Evolutionary conservation across 2,797 vertebrate genomes (phyloP).

Genomic region (Pseudochaenichthys georgianus): DNA sequence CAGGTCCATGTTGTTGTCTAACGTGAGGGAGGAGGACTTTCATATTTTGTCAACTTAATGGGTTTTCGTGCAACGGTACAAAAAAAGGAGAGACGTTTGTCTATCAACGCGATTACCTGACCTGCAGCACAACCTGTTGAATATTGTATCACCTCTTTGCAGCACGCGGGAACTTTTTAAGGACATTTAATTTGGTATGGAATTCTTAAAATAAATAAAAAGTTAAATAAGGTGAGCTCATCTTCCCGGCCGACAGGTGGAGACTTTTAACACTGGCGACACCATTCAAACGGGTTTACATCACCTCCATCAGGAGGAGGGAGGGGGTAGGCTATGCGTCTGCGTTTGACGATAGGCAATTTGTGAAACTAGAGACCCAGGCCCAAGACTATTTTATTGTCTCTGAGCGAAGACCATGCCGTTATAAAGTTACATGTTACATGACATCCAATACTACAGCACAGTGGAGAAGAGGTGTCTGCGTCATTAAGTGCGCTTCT

Average conservation of each 20-base stretch:
- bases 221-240: constrained; percentile 28
- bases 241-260: constrained; percentile 44
- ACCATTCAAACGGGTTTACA: background rate
- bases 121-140: background rate
- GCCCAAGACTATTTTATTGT: constrained; percentile 15
- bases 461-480: background rate
- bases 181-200: background rate
- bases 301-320: constrained; percentile 11
- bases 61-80: background rate
- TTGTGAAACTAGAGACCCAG: constrained; percentile 35
- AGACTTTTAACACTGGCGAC: background rate
- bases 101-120: background rate
- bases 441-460: constrained; percentile 50
- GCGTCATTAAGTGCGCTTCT: background rate
- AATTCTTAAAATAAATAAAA: background rate
- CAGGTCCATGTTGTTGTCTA: background rate
- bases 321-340: constrained; percentile 15
- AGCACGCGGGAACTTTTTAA: background rate
- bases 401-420: constrained; percentile 1
- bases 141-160: background rate
- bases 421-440: constrained; percentile 54
- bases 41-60: background rate
- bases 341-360: constrained; percentile 5
- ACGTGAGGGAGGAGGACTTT: background rate
- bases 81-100: background rate